A percentile compares a stretch with the other conserved stretches of the same genome.
Evolutionary conservation across 2,113 vertebrate species (phyloP).

Genomic region (Pygoscelis antarcticus): DNA sequence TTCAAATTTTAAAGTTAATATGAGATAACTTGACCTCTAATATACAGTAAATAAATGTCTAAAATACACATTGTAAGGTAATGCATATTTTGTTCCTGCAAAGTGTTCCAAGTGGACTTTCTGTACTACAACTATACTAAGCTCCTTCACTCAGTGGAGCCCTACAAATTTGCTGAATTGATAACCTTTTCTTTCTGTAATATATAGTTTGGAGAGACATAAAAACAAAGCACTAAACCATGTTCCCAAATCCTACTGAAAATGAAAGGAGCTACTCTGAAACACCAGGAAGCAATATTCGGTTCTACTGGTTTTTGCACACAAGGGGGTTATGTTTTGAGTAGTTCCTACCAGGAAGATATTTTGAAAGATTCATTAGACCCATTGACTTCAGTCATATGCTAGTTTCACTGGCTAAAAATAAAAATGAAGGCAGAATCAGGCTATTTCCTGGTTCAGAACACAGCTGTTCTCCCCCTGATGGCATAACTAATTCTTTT

Average conservation of each 20-base stretch:
- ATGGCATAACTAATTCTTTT: constrained; percentile 6
- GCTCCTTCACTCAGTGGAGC: not conserved
- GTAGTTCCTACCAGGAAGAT: not conserved
- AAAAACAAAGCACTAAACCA: not conserved
- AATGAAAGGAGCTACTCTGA: not conserved
- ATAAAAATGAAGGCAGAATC: constrained; percentile 27
- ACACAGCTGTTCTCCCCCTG: not conserved
- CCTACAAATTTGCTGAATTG: not conserved
- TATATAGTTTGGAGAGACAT: not conserved
- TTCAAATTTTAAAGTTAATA: not conserved
- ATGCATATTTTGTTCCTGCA: not conserved
- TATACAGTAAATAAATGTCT: not conserved
- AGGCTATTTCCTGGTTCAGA: constrained; percentile 1
- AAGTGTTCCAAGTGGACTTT: not conserved
- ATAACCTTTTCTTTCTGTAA: not conserved
- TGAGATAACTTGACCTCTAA: not conserved
- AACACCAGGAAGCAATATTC: not conserved
- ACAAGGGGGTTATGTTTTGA: not conserved
- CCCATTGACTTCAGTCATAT: not conserved
- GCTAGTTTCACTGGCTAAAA: not conserved
- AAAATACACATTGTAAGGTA: not conserved
- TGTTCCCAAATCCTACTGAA: not conserved
- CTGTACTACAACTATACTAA: not conserved
- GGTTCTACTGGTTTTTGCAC: not conserved
- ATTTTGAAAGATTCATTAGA: constrained; percentile 42